Conservation (phyloP, 2,888 invertebrate genomes). For the Pollenia amentaria region DNA sequence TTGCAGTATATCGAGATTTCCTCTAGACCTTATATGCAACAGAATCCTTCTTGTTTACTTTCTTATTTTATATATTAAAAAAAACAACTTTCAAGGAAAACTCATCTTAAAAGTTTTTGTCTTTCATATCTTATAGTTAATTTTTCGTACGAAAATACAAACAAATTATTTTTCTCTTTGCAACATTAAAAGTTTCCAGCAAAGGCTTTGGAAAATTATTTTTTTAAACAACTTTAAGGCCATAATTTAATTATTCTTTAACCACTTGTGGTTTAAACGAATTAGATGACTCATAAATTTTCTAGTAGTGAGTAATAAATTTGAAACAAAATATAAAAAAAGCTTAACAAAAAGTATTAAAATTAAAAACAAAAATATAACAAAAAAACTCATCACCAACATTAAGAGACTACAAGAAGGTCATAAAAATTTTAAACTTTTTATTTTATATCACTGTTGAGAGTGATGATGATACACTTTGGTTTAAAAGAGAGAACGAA, state of each 20-base stretch:
- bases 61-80: too few species aligned
- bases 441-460: constrained; percentile 66
- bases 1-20: too few species aligned
- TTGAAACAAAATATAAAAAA: constrained; percentile 55
- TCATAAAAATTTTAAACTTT: constrained; percentile 64
- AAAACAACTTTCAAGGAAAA: neutral
- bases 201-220: constrained; percentile 10
- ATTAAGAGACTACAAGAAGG: constrained; percentile 53
- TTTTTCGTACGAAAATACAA: neutral
- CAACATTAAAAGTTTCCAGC: neutral
- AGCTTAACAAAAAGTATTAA: constrained; percentile 39
- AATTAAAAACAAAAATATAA: constrained; percentile 8
- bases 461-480: constrained; percentile 63
- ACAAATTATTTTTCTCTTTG: constrained; percentile 6
- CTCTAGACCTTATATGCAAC: too few species aligned
- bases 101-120: too few species aligned
- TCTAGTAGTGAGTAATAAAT: constrained; percentile 58
- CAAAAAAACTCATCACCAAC: constrained; percentile 24
- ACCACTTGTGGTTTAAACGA: constrained; percentile 67
- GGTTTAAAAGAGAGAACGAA: constrained; percentile 8
- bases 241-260: constrained; percentile 64
- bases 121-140: too few species aligned
- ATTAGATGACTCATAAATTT: constrained; percentile 67
- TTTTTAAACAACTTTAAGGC: constrained; percentile 27
- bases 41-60: too few species aligned